Evolutionary conservation across 2,113 vertebrate species (phyloP), one percentile per base, ranked within the genome.

Genomic region (Erythrocebus patas): DNA sequence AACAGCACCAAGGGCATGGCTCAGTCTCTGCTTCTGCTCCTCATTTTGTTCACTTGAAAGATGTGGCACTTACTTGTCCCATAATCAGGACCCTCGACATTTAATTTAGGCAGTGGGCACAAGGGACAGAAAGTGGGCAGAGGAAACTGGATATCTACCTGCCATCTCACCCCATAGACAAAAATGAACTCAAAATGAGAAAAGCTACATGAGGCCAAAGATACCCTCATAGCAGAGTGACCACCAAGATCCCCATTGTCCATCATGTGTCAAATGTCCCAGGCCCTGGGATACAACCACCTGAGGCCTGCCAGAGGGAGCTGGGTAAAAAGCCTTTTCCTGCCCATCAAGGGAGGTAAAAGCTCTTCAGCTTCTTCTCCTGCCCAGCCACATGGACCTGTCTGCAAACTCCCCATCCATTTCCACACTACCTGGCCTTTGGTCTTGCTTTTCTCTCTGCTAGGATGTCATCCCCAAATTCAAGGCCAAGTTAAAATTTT

Each of bases 401-500:
- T 89, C 95, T 81, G 50, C 45, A 64, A 82, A 82, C 8, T 18
- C 32, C 61, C 38, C 20, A 9, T 32, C 64, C 68, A 73, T 82
- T 85, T 84, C 14, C 72, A 73, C 5, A 68, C 12, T 17, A 35
- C 86, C 48, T 22, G 35, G 45, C 45, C 52, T 96, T 93, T 59
- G 13, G 72, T 78, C 78, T 94, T 45, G 45, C 35, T 96, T 10
- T 27, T 91, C 45, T 91, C 45, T 89, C 61, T 89, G 61, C 59
- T 83, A 78, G 80, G 75, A 55, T 25, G 18, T 40, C 59, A 45
- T 66, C 48, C 48, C 18, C 48, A 86, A 95, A 80, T 61, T 87
- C 79, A 75, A 93, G 43, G 40, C 11, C 73, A 68, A 52, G 17
- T 89, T 91, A 20, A 92, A 88, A 93, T 52, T 14, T 66, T 91